phyloP scores from a whole-genome alignment of 2,888 invertebrate genomes.

The Tachina grossa region DNA sequence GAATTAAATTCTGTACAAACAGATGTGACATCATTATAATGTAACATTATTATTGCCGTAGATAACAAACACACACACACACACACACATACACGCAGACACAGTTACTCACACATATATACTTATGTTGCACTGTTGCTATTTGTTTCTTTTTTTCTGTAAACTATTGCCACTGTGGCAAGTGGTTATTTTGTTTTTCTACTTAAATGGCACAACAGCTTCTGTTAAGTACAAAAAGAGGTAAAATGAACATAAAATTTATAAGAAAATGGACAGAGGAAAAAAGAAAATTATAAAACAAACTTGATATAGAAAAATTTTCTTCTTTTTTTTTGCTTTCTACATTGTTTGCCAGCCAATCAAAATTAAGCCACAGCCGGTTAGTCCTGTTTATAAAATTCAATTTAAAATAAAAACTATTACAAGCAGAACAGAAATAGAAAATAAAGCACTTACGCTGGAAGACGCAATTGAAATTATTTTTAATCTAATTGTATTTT shows the following conservation, averaged over 20 bases:
- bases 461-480: neutral
- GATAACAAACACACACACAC: conserved; percentile 8
- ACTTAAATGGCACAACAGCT: conserved; percentile 44
- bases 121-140: conserved; percentile 1
- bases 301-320: conserved; percentile 7
- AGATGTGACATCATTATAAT: conserved; percentile 68
- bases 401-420: conserved; percentile 24
- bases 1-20: conserved; percentile 67
- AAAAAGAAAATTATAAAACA: conserved; percentile 22
- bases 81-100: neutral
- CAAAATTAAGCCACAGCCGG: conserved; percentile 52
- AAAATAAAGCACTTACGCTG: neutral
- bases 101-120: neutral
- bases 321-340: neutral
- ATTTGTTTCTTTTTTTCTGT: conserved; percentile 14
- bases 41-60: conserved; percentile 54
- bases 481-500: neutral
- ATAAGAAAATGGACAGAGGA: neutral
- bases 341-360: conserved; percentile 48
- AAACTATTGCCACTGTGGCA: conserved; percentile 38
- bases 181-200: conserved; percentile 30
- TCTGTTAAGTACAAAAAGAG: conserved; percentile 22
- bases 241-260: conserved; percentile 22
- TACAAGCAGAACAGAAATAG: neutral
- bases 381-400: conserved; percentile 24